Evolutionary conservation across 2,888 invertebrate species (phyloP), one percentile per base, ranked within the genome.

Genomic region (Lucinisca nassula): DNA sequence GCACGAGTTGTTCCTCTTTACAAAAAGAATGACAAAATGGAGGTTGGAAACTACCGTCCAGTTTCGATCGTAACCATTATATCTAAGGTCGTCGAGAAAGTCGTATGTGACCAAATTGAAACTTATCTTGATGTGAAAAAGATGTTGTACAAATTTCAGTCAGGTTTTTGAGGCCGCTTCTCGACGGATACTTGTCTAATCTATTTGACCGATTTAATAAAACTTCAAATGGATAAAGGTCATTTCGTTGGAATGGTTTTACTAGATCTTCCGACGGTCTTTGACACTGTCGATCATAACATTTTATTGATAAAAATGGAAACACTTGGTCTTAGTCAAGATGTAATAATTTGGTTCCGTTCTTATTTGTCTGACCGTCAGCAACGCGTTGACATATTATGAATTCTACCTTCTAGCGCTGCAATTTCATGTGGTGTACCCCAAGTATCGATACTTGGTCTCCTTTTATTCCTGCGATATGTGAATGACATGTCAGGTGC

Each of bases 191-290:
- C 61, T 27, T 79, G 79, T 73, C 38, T 79, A 0, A 73, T 79
- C 8, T 55, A 61, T 67, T 67, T 61, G 4, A 38, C 67, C 6
- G 38, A 79, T 67, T 79, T 40, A 30, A 67, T 67, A 27, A 49
- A 21, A 10, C 51, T 51, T 38, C n/a, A 49, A 51, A 76, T 76
- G 21, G 51, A 76, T 38, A 76, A 77, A 77, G 77, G 58, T 58
- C 17, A 58, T 76, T 30, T 37, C n/a, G 32, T 61, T 35, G 77
- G 77, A 2, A 77, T 58, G 61, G 30, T 77, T 6, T 35, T 58
- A 37, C 58, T 77, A 21, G 55, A 77, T 27, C 77, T 77, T 6
- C 77, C 35, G 27, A 45, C 24, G 61, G 61, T 30, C 3, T 12
- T 55, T 55, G 55, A n/a, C n/a, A 55, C n/a, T 3, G 55, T 55